These are phyloP conservation scores for Tympanuchus pallidicinctus DNA, from an alignment of 2,113 vertebrate genomes.

Conservation along the genomic window DNA sequence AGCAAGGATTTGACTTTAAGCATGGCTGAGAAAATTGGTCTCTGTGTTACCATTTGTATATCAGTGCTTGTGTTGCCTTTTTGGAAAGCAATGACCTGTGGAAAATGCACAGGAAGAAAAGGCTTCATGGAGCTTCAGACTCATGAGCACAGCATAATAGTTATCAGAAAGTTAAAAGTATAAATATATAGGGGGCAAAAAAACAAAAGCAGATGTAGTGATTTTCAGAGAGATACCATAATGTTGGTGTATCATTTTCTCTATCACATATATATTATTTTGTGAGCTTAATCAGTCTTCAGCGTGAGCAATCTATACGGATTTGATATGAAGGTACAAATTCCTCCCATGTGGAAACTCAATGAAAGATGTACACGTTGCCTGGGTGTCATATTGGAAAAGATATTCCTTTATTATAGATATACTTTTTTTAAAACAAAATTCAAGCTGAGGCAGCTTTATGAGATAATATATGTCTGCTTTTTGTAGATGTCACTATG, in stretches of 20 bases:
- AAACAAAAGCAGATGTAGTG: neutral
- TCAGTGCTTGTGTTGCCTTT: neutral
- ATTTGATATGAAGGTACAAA: neutral
- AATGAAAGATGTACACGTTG: neutral
- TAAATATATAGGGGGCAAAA: neutral
- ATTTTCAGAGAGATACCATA: neutral
- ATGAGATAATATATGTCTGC: constrained; percentile 5
- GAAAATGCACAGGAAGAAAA: constrained; percentile 13
- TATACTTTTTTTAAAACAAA: no score
- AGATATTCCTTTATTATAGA: neutral
- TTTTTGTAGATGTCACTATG: constrained; percentile 18
- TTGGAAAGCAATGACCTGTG: constrained; percentile 12
- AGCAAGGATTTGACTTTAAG: neutral
- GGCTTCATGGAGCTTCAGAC: neutral
- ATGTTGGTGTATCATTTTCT: neutral
- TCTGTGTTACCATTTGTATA: neutral
- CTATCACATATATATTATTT: neutral
- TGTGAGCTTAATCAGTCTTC: neutral
- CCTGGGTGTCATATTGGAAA: neutral
- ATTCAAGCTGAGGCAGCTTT: neutral
- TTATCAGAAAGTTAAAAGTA: neutral
- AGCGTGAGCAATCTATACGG: neutral
- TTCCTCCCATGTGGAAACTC: neutral
- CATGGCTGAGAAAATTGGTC: neutral
- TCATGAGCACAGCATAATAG: neutral